Evolutionary conservation across 2,797 vertebrate species (phyloP), one percentile per base, ranked within the genome.

Genomic region (Knipowitschia caucasica): DNA sequence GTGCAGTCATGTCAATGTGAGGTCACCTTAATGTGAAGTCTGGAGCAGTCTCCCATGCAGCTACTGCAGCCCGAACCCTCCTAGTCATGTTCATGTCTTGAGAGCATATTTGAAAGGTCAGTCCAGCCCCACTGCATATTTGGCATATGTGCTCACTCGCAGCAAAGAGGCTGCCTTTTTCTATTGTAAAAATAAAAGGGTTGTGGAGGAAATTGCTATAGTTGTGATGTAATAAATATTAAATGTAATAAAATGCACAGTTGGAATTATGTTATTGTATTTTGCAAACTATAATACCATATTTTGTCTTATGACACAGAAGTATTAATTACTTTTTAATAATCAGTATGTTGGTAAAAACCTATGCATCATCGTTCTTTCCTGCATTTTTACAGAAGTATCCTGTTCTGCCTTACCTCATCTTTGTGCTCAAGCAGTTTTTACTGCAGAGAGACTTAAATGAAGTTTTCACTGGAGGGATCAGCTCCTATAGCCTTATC

Each of bases 371-470:
- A 43, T 42, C 23, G 58, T 40, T 43, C 42, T 60, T 39, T 23
- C 5, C 46, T 42, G 64, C 23, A 4, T 39, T 42, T 52, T 69
- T 61, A 18, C 91, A 99, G 96, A 94, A 92, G 86, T 99, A 94
- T 59, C 92, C 96, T 6, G 89, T 96, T 89, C 93, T 99, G 90
- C 96, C 96, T 79, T 97, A 98, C 83, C 88, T 99, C 91, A 98
- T 99, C 91, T 95, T 99, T 88, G 95, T 98, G 53, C 89, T 99
- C 86, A 99, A 99, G 82, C 96, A 99, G 90, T 99, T 99, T 80
- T 93, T 99, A 61, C 93, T 98, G 76, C 96, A 99, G 86, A 93
- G 96, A 80, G 96, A 99, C 79, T 89, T 99, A 59, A 99, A 98
- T 45, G 96, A 99, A 86, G 96, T 98, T 80, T 99, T 99, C 88